Percentiles rank a stretch among this genome's conserved stretches.
Evolutionary conservation across 2,888 invertebrate species (phyloP).

Genomic region (Stenchaetothrips biformis): DNA sequence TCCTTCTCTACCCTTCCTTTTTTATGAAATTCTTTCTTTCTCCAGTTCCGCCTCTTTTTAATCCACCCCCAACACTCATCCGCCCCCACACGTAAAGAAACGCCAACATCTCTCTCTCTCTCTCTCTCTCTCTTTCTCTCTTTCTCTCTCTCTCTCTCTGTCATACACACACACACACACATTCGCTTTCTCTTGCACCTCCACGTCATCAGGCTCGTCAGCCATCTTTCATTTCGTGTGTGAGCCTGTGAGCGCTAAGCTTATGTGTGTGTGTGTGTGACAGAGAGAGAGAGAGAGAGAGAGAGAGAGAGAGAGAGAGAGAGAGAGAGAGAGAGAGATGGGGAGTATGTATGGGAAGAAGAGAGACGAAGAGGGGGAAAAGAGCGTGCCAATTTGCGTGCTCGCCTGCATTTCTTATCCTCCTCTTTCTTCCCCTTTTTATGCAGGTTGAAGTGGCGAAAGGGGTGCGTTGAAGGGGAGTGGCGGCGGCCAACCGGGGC

Average conservation of each 20-base stretch:
- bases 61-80: no score
- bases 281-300: neutral
- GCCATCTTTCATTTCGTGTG: neutral
- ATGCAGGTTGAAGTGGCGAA: slow-evolving; percentile 6
- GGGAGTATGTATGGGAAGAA: neutral
- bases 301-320: neutral
- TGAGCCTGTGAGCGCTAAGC: neutral
- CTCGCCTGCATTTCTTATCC: neutral
- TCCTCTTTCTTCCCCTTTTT: neutral
- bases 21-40: no score
- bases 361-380: neutral
- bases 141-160: neutral
- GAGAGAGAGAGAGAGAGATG: neutral
- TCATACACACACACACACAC: no score
- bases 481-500: neutral
- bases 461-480: slow-evolving; percentile 16
- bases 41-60: no score
- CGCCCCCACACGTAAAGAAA: no score
- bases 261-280: neutral
- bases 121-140: slow-evolving; percentile 2
- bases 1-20: no score
- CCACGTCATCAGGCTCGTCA: slow-evolving; percentile 4
- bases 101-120: neutral
- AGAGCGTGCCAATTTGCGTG: slow-evolving; percentile 20
- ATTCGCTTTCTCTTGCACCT: neutral